A percentile compares a stretch with the other conserved stretches of the same genome.
phyloP scores from a whole-genome alignment of 2,888 invertebrate species.

The Drosophila austrosaltans region DNA sequence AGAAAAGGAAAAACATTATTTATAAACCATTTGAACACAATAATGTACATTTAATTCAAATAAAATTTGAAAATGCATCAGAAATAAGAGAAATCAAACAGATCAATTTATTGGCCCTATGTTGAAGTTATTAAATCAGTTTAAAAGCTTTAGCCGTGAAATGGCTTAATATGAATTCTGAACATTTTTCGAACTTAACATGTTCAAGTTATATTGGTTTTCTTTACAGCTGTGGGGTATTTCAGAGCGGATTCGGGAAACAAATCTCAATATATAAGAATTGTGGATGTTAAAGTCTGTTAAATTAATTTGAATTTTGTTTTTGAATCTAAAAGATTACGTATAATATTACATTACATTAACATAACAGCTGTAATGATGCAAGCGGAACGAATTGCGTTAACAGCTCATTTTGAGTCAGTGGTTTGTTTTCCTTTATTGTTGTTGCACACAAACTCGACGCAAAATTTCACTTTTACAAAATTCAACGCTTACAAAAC shows the following conservation, averaged over 20 bases:
- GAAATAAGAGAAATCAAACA: conserved; percentile 59
- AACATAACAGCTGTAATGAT: background rate
- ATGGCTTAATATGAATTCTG: background rate
- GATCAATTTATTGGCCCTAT: background rate
- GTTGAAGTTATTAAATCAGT: background rate
- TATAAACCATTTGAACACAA: conserved; percentile 61
- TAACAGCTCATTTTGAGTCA: conserved; percentile 8
- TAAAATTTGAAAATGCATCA: conserved; percentile 78
- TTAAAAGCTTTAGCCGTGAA: background rate
- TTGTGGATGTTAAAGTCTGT: too few species aligned
- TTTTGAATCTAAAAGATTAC: background rate
- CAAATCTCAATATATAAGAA: too few species aligned
- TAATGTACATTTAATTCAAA: conserved; percentile 79
- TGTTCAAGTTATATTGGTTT: too few species aligned
- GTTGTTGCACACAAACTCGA: conserved; percentile 6
- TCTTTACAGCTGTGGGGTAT: too few species aligned
- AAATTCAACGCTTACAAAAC: conserved; percentile 14
- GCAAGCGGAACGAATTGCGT: background rate
- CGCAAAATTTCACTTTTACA: conserved; percentile 39
- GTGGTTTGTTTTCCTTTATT: conserved; percentile 4
- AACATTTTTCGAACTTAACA: too few species aligned
- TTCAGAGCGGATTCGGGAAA: too few species aligned
- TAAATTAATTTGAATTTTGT: background rate
- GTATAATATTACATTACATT: background rate
- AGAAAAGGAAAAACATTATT: conserved; percentile 51